phyloP scores from a whole-genome alignment of 2,888 invertebrate genomes.

The Aphidoletes aphidimyza region DNA sequence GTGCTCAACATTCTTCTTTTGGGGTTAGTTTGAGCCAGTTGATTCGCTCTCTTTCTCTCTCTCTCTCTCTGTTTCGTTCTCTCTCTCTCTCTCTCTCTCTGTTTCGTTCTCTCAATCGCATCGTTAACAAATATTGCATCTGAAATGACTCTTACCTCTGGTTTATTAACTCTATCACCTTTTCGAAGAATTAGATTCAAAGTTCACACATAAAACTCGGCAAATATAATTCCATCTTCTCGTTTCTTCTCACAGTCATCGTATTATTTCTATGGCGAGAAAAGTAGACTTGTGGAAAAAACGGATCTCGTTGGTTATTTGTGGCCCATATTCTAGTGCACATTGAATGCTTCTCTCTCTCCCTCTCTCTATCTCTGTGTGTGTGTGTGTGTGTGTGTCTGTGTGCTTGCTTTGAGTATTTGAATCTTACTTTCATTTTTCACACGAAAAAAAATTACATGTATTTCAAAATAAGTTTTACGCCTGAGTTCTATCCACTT shows the following conservation, averaged over 20 bases:
- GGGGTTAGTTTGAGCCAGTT: conserved; percentile 8
- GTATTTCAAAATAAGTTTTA: conserved; percentile 49
- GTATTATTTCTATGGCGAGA: background rate
- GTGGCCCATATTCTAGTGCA: conserved; percentile 13
- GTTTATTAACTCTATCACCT: conserved; percentile 49
- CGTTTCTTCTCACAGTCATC: background rate
- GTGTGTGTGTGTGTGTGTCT: no score
- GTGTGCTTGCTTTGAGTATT: background rate
- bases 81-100: background rate
- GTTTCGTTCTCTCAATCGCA: background rate
- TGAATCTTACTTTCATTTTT: background rate
- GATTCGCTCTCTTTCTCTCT: background rate
- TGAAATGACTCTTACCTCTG: conserved; percentile 2
- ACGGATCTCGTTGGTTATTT: background rate
- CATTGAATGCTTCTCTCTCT: no score
- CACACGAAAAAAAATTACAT: conserved; percentile 20
- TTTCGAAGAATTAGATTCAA: conserved; percentile 42
- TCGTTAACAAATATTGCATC: background rate
- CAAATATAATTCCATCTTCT: conserved; percentile 19
- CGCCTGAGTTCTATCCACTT: no score
- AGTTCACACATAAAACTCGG: conserved; percentile 47
- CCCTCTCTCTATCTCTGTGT: no score
- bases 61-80: background rate
- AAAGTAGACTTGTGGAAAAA: background rate
- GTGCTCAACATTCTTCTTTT: conserved; percentile 19